Evolutionary conservation across 2,888 invertebrate species (phyloP).

Genomic region (Eristalis pertinax): DNA sequence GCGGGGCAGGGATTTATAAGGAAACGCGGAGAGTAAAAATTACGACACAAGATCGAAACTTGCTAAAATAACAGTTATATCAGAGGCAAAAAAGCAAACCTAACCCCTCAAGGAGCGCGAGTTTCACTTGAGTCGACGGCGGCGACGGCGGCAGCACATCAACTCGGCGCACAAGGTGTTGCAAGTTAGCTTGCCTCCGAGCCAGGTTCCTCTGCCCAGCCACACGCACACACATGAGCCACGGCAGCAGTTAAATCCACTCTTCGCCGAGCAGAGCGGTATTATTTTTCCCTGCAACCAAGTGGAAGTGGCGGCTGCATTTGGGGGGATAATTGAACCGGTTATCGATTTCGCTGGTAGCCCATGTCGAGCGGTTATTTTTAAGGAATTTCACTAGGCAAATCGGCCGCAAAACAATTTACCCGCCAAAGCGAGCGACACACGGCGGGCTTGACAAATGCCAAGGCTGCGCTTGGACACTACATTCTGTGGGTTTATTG

Average conservation of each 20-base stretch:
- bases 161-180: constrained; percentile 60
- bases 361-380: constrained; percentile 6
- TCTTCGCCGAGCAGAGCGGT: constrained; percentile 32
- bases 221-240: constrained; percentile 26
- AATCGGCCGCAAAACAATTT: constrained; percentile 7
- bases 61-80: constrained; percentile 73
- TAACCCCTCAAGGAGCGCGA: constrained; percentile 49
- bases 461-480: neutral
- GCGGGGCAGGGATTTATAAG: constrained; percentile 48
- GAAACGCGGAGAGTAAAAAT: constrained; percentile 65
- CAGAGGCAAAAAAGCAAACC: constrained; percentile 61
- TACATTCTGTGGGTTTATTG: neutral
- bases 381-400: constrained; percentile 38
- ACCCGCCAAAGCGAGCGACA: too few relatives aligned
- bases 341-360: constrained; percentile 62
- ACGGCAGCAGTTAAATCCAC: constrained; percentile 13
- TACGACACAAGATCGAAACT: constrained; percentile 72
- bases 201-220: neutral
- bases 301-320: constrained; percentile 52
- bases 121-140: neutral
- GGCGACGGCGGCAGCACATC: constrained; percentile 13
- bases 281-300: neutral
- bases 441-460: neutral
- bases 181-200: neutral
- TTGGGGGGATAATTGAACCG: constrained; percentile 73